These are phyloP conservation scores for Aspidiotus rigidus DNA, from an alignment of 2,888 invertebrate species.

Conservation along the genomic window DNA sequence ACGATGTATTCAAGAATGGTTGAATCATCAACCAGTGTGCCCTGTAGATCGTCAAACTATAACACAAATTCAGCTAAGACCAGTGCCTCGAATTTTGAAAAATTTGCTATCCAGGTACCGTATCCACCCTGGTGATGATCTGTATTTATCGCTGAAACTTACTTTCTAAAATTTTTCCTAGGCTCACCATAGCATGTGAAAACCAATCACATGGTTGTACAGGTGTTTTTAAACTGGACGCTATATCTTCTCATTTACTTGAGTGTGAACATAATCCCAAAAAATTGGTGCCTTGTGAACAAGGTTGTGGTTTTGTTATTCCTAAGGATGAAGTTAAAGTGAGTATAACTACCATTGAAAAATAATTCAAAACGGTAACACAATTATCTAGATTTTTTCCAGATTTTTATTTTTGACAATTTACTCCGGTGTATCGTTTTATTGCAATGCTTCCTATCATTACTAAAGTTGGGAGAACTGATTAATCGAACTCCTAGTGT, in stretches of 20 bases:
- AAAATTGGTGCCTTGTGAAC: slow-evolving; percentile 83
- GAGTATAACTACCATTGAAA: slow-evolving; percentile 15
- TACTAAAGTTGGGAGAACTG: too few species aligned
- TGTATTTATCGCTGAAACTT: neutral
- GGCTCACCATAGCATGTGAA: slow-evolving; percentile 83
- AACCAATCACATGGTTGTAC: slow-evolving; percentile 81
- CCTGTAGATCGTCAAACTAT: slow-evolving; percentile 87
- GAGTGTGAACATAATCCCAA: slow-evolving; percentile 94
- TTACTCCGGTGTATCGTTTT: too few species aligned
- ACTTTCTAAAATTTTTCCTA: slow-evolving; percentile 42
- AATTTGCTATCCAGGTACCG: slow-evolving; percentile 73
- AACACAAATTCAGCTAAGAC: slow-evolving; percentile 77
- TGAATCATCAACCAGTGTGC: slow-evolving; percentile 85
- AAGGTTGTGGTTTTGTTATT: slow-evolving; percentile 86
- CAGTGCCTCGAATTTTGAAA: slow-evolving; percentile 85
- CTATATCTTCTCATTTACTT: slow-evolving; percentile 70
- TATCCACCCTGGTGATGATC: neutral
- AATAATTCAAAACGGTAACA: neutral
- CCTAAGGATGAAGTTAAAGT: slow-evolving; percentile 86
- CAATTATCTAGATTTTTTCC: too few species aligned
- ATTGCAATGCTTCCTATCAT: too few species aligned
- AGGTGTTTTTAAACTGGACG: slow-evolving; percentile 75
- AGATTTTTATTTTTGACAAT: too few species aligned
- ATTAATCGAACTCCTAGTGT: too few species aligned
- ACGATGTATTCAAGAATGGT: slow-evolving; percentile 90